Conservation (phyloP, 2,113 vertebrate species). For the Silurus asotus region DNA sequence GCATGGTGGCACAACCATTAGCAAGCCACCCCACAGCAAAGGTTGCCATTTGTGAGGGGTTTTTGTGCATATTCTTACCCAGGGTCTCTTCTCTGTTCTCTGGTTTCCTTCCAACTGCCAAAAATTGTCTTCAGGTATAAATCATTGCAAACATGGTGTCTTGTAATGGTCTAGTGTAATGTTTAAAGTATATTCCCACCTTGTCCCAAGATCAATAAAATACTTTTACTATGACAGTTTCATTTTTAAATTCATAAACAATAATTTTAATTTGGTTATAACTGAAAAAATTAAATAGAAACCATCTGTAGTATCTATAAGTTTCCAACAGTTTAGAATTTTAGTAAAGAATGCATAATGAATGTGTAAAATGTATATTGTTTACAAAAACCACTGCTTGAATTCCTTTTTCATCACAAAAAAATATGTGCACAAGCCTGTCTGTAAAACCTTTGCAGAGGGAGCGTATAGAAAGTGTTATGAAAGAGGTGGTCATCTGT, state of each 20-base stretch:
- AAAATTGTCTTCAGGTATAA: neutral
- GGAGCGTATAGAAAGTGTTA: neutral
- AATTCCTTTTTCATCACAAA: neutral
- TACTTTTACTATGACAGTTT: neutral
- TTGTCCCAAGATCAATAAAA: neutral
- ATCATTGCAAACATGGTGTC: neutral
- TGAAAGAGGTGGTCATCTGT: slow-evolving; percentile 15
- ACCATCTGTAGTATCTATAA: neutral
- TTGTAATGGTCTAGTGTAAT: neutral
- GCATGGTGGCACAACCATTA: neutral
- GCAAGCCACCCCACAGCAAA: neutral
- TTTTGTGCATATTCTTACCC: slow-evolving; percentile 1
- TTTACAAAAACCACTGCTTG: neutral
- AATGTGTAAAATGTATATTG: neutral
- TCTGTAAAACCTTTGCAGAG: neutral
- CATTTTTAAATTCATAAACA: neutral
- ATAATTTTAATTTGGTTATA: neutral
- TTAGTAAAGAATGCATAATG: neutral
- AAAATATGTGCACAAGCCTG: neutral
- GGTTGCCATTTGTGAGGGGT: neutral
- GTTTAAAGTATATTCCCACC: neutral
- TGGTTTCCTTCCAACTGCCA: neutral
- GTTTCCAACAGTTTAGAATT: neutral
- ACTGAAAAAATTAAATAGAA: neutral
- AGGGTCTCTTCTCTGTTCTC: neutral